phyloP scores from a whole-genome alignment of 2,113 vertebrate species.

The Sylvilagus bachmani region DNA sequence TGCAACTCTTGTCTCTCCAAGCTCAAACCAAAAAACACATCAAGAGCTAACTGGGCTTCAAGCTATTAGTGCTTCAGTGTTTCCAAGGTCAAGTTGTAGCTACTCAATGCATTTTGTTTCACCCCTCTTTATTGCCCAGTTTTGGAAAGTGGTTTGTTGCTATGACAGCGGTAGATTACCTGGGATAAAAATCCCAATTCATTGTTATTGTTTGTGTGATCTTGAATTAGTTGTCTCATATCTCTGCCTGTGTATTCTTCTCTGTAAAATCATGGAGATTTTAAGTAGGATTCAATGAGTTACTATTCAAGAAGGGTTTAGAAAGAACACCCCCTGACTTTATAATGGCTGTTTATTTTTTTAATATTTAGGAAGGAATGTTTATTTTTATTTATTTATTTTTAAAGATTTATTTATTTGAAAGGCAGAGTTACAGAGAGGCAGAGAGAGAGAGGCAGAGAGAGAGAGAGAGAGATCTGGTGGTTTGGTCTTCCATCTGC shows the following conservation, averaged over 20 bases:
- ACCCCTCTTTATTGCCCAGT: not conserved
- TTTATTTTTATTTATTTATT: too few relatives aligned
- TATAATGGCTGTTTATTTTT: not conserved
- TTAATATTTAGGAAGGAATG: too few relatives aligned
- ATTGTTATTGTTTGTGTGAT: not conserved
- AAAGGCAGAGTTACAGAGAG: too few relatives aligned
- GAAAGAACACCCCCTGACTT: not conserved
- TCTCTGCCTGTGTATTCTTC: not conserved
- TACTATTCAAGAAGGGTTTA: not conserved
- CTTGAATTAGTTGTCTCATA: not conserved
- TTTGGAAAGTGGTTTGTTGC: not conserved
- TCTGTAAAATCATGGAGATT: not conserved
- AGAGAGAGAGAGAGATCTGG: constrained; percentile 15
- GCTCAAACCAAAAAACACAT: not conserved
- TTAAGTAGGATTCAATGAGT: not conserved
- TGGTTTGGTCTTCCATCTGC: not conserved
- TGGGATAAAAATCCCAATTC: not conserved
- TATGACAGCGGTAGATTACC: not conserved
- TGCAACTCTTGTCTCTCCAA: not conserved
- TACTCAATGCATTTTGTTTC: not conserved
- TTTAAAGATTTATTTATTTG: too few relatives aligned
- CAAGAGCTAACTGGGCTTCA: not conserved
- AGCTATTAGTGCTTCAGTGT: not conserved
- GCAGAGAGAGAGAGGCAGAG: not conserved
- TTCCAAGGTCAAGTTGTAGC: not conserved